A percentile compares a stretch with the other conserved stretches of the same genome.
Evolutionary conservation across 2,113 vertebrate species (phyloP).

Genomic region (Tringa solitaria): DNA sequence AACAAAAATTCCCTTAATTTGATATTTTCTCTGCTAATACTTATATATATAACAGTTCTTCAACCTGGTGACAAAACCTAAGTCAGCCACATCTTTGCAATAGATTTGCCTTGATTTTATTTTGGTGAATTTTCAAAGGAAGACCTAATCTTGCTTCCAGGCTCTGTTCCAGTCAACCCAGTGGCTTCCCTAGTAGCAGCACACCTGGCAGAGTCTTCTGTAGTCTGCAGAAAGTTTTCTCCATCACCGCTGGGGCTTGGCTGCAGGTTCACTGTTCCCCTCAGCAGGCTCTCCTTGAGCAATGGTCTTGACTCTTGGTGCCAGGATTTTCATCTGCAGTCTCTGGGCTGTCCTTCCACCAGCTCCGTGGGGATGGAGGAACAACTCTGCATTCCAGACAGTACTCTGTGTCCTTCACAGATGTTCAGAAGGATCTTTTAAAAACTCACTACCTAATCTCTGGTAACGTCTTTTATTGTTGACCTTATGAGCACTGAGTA

Average conservation of each 20-base stretch:
- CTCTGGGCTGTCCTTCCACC: slow-evolving; percentile 13
- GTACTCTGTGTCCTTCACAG: slow-evolving; percentile 16
- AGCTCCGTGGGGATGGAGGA: not conserved
- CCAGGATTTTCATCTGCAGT: slow-evolving; percentile 48
- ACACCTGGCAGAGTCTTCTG: slow-evolving; percentile 21
- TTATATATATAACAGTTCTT: not conserved
- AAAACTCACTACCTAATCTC: not conserved
- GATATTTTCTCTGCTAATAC: not conserved
- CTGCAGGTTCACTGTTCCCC: not conserved
- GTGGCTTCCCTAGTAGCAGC: slow-evolving; percentile 4
- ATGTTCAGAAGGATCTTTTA: not conserved
- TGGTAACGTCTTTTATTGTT: not conserved
- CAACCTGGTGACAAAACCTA: not conserved
- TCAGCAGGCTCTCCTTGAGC: not conserved
- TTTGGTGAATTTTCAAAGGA: not conserved
- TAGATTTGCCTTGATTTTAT: not conserved
- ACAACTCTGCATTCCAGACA: slow-evolving; percentile 8
- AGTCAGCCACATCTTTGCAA: not conserved
- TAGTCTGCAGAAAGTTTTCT: slow-evolving; percentile 2
- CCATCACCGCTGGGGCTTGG: not conserved
- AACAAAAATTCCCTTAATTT: not conserved
- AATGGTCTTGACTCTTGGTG: not conserved
- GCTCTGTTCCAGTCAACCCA: not conserved
- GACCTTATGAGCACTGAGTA: not conserved
- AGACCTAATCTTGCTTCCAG: not conserved